A percentile compares a stretch with the other conserved stretches of the same genome.
These are phyloP conservation scores for Bubo scandiacus DNA, from an alignment of 2,113 vertebrate species.

Conservation along the genomic window DNA sequence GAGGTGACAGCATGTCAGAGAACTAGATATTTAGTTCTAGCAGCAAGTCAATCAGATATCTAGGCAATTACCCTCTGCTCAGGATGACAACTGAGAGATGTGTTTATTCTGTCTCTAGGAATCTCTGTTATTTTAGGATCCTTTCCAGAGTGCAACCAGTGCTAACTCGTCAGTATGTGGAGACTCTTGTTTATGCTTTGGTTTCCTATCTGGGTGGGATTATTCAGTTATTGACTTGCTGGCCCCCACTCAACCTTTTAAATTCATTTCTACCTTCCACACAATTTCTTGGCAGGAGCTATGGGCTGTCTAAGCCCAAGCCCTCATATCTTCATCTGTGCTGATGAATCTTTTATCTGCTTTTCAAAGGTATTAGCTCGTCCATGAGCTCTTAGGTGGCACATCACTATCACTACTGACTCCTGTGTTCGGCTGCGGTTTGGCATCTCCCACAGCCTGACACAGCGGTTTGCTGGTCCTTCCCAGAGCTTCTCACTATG, in stretches of 20 bases:
- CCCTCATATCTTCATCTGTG: conserved; percentile 64
- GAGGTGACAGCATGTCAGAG: conserved; percentile 57
- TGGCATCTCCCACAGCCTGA: neutral
- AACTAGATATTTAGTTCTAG: conserved; percentile 56
- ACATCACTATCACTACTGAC: neutral
- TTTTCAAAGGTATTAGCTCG: conserved; percentile 38
- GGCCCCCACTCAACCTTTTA: conserved; percentile 65
- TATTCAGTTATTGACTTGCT: conserved; percentile 69
- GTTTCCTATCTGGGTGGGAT: conserved; percentile 70
- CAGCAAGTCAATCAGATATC: conserved; percentile 62
- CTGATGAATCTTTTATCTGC: conserved; percentile 55
- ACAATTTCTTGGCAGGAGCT: conserved; percentile 51
- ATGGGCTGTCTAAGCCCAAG: conserved; percentile 15
- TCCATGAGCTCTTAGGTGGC: neutral
- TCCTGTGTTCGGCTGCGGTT: rapidly evolving
- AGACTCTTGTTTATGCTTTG: conserved; percentile 60
- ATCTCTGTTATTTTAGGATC: conserved; percentile 67
- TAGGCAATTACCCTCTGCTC: conserved; percentile 61
- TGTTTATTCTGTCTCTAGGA: conserved; percentile 68
- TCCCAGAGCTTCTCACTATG: neutral
- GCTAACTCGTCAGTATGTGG: conserved; percentile 63
- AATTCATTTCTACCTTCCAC: conserved; percentile 59
- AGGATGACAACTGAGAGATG: conserved; percentile 65
- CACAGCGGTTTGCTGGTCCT: neutral
- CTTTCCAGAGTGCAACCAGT: conserved; percentile 61